These are phyloP conservation scores for Diorhabda elongata DNA, from an alignment of 1,140 invertebrate species.

Conservation along the genomic window DNA sequence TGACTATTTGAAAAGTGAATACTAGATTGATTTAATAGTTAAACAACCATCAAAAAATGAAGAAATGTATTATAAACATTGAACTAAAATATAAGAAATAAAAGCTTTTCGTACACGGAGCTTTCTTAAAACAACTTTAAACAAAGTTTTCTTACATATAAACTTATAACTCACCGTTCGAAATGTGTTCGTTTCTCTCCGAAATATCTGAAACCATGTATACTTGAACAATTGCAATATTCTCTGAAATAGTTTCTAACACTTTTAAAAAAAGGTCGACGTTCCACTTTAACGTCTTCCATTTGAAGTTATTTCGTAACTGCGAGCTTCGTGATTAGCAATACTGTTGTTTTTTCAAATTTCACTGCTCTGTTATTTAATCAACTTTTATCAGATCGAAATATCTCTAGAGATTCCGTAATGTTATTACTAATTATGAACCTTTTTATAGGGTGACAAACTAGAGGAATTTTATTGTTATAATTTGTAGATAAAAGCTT, in stretches of 20 bases:
- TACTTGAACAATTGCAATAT: slow-evolving; percentile 47
- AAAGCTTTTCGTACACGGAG: too few species aligned
- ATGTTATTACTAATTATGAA: not conserved
- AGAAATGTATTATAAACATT: too few species aligned
- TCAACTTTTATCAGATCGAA: not conserved
- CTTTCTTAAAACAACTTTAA: too few species aligned
- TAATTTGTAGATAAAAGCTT: too few species aligned
- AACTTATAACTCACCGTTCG: slow-evolving; percentile 24
- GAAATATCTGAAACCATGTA: slow-evolving; percentile 52
- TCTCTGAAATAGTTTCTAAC: slow-evolving; percentile 40
- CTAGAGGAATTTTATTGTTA: too few species aligned
- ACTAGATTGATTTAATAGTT: too few species aligned
- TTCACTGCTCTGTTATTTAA: not conserved
- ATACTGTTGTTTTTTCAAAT: too few species aligned
- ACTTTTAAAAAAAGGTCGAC: slow-evolving; percentile 21
- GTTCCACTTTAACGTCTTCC: not conserved
- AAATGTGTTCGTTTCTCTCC: slow-evolving; percentile 45
- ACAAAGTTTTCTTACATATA: not conserved
- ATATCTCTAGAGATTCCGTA: not conserved
- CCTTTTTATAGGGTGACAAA: not conserved
- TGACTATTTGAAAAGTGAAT: too few species aligned
- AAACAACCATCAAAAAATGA: too few species aligned
- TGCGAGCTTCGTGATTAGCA: too few species aligned
- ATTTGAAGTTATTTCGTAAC: not conserved
- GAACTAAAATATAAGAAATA: too few species aligned